A percentile compares a stretch with the other conserved stretches of the same genome.
Evolutionary conservation across 2,113 vertebrate genomes (phyloP).

Genomic region (Osmerus mordax): DNA sequence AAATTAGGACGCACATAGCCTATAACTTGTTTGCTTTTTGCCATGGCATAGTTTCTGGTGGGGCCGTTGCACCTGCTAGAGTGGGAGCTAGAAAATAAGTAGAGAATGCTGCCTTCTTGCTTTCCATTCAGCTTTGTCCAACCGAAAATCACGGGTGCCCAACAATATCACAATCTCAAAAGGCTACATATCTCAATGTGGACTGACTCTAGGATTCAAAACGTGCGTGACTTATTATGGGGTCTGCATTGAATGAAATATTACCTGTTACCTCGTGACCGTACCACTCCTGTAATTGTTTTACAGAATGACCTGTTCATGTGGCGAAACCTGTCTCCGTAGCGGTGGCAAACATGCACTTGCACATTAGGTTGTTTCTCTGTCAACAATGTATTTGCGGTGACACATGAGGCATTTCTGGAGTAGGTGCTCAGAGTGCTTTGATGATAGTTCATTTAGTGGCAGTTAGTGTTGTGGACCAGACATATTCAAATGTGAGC

Average conservation of each 20-base stretch:
- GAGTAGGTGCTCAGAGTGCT: conserved; percentile 73
- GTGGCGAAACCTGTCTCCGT: too few species aligned
- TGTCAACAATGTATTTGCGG: conserved; percentile 21
- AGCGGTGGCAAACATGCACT: neutral
- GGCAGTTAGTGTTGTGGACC: conserved; percentile 83
- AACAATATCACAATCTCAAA: too few species aligned
- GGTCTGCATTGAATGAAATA: too few species aligned
- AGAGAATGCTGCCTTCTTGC: too few species aligned
- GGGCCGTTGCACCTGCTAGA: too few species aligned
- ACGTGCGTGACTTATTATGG: too few species aligned
- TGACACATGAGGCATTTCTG: conserved; percentile 23
- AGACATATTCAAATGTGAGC: conserved; percentile 85
- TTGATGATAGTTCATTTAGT: conserved; percentile 85
- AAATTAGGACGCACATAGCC: neutral
- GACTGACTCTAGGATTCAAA: neutral
- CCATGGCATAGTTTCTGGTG: neutral
- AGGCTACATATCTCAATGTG: neutral
- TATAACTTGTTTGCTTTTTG: neutral
- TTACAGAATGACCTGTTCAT: too few species aligned
- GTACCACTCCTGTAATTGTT: neutral
- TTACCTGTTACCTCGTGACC: too few species aligned
- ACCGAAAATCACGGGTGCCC: too few species aligned
- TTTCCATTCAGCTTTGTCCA: too few species aligned
- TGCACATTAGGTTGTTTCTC: conserved; percentile 18
- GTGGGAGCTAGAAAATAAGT: too few species aligned